Conservation (phyloP, 1,140 invertebrate species). For the Anoplolepis gracilipes region DNA sequence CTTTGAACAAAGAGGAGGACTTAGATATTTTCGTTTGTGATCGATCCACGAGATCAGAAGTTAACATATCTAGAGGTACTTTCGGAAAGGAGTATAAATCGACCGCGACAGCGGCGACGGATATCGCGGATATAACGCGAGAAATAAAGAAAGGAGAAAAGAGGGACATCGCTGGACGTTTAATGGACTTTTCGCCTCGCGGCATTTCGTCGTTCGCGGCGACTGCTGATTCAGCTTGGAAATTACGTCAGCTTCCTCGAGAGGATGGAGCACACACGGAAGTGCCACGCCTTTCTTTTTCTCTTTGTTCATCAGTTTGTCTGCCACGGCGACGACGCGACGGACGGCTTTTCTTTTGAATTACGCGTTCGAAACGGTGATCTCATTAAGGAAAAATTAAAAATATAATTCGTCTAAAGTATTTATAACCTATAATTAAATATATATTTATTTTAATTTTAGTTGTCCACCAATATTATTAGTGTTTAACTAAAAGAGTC, state of each 20-base stretch:
- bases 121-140: slow-evolving; percentile 31
- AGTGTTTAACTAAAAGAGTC: neutral
- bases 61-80: neutral
- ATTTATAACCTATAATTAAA: neutral
- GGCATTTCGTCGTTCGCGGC: slow-evolving; percentile 36
- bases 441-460: slow-evolving; percentile 12
- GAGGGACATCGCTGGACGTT: slow-evolving; percentile 41
- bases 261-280: slow-evolving; percentile 48
- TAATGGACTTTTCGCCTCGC: slow-evolving; percentile 66
- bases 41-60: slow-evolving; percentile 29
- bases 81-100: slow-evolving; percentile 12
- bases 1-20: neutral
- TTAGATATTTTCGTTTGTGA: neutral
- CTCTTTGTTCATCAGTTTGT: neutral
- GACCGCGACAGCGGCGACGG: neutral
- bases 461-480: neutral
- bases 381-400: slow-evolving; percentile 5
- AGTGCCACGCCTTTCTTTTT: slow-evolving; percentile 53
- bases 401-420: neutral
- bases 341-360: neutral
- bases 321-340: slow-evolving; percentile 26
- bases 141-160: slow-evolving; percentile 27
- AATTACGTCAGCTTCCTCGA: slow-evolving; percentile 68
- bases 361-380: neutral
- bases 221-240: slow-evolving; percentile 70